Base-by-base conservation (phyloP, 2,888 invertebrate species). In the Oscheius sp. region DNA sequence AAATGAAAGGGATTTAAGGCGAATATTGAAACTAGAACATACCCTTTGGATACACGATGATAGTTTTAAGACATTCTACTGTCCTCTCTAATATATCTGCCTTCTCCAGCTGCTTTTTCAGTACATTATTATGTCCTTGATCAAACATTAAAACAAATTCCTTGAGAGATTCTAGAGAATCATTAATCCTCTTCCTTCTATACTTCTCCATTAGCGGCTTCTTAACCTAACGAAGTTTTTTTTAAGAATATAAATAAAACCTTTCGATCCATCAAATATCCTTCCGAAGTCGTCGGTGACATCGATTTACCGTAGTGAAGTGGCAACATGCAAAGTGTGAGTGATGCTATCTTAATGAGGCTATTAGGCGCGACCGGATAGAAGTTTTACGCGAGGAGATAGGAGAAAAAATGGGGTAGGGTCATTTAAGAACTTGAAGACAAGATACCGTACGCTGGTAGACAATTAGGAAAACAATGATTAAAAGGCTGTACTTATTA, bases 1-100 rank as follows among this genome's bases (percentile, higher is more conserved):
- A 36, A 36, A 36, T 14, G 36, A n/a, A n/a, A n/a, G n/a, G n/a
- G n/a, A 36, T 36, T 36, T 36, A 36, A 14, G 14, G 36, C 36
- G 14, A 14, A 36, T 36, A 36, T 14, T 36, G 36, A 36, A 14
- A 36, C 8, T 8, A 36, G 22, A 24, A 12, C 44, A 12, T 8
- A 59, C 59, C 59, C n/a, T 59, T 22, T 6, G 59, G 41, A 20
- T 59, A 44, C n/a, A n/a, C 12, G 4, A 9, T 14, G 12, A 65
- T 22, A 20, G 54, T 51, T 32, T 49, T 33, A 1, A 65, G 28
- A 17, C 65, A 65, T 8, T 93, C 92, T 62, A 96, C 95, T 0
- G 95, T 94, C 93, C 95, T 93, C 88, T 96, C 95, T 75, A 96
- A 89, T 78, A 96, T 95, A 87, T 96, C 95, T 2, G 95, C 95